A percentile compares a stretch with the other conserved stretches of the same genome.
phyloP scores from a whole-genome alignment of 1,140 invertebrate species.

The Cephus cinctus region DNA sequence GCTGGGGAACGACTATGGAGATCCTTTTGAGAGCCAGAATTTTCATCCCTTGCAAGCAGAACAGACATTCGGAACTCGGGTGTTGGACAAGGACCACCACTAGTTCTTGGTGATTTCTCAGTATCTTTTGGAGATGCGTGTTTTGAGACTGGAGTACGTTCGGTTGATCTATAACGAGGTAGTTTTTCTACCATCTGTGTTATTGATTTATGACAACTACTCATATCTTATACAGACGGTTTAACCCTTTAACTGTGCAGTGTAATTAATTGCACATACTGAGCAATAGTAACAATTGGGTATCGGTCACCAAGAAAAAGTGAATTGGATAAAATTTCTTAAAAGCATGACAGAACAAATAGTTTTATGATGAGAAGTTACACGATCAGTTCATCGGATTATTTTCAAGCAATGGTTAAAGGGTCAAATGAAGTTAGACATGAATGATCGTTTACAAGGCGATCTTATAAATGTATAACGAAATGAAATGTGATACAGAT shows the following conservation, averaged over 20 bases:
- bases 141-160: conserved; percentile 46
- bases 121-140: conserved; percentile 40
- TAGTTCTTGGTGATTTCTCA: conserved; percentile 43
- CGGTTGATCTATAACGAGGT: conserved; percentile 39
- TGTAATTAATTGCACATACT: not conserved
- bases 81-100: conserved; percentile 43
- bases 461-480: no score
- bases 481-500: no score
- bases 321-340: no score
- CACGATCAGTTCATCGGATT: no score
- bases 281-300: no score
- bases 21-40: conserved; percentile 49
- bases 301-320: conserved; percentile 5
- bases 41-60: conserved; percentile 65
- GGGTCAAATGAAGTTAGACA: not conserved
- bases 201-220: not conserved
- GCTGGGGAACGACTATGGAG: conserved; percentile 46
- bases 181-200: conserved; percentile 12
- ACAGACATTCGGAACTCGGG: conserved; percentile 71
- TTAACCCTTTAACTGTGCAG: conserved; percentile 2
- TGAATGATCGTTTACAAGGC: no score
- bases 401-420: not conserved
- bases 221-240: not conserved
- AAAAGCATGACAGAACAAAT: no score
- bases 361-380: no score